A percentile compares a stretch with the other conserved stretches of the same genome.
Conservation (phyloP, 2,888 invertebrate species). For the Smittia aterrima region DNA sequence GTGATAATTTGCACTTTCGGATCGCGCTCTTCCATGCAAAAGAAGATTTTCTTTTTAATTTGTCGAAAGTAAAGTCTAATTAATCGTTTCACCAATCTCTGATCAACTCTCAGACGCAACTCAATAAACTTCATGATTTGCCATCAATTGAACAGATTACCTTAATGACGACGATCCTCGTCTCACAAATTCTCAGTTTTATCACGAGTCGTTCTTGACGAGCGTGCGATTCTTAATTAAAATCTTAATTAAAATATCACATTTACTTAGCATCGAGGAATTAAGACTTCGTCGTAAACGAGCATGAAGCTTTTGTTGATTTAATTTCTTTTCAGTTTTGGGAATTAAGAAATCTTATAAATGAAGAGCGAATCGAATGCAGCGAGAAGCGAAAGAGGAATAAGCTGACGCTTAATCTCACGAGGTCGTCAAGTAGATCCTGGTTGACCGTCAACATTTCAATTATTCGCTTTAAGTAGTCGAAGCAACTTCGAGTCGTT, state of each 20-base stretch:
- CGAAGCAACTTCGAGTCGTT: no score
- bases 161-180: slow-evolving; percentile 14
- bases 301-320: background rate
- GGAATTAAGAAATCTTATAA: no score
- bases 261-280: slow-evolving; percentile 19
- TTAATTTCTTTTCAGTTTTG: no score
- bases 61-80: slow-evolving; percentile 4
- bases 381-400: no score
- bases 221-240: background rate
- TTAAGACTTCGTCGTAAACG: background rate
- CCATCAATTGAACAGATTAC: slow-evolving; percentile 9
- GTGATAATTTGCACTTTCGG: slow-evolving; percentile 36
- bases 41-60: no score
- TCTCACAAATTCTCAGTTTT: slow-evolving; percentile 35
- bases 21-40: background rate
- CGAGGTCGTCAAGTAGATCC: no score
- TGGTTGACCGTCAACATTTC: no score
- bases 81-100: background rate
- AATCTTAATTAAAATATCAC: slow-evolving; percentile 34
- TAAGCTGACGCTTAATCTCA: no score
- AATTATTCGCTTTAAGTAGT: no score
- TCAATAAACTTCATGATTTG: background rate
- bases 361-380: no score
- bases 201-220: background rate
- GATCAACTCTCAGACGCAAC: background rate